phyloP scores from a whole-genome alignment of 2,888 invertebrate genomes.

The Prosopocoilus inquinatus region DNA sequence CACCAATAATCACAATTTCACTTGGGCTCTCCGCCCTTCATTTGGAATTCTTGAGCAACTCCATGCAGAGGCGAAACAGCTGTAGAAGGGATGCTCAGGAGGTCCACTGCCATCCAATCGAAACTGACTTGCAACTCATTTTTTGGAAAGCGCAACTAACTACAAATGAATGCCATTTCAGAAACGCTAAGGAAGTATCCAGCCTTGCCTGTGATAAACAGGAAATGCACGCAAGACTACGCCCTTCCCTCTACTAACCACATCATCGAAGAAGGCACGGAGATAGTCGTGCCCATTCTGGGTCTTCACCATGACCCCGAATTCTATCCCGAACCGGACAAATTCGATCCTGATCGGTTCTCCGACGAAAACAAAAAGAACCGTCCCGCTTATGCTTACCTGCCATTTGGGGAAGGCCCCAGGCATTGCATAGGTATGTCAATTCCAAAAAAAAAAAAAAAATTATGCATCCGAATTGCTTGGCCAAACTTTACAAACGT shows the following conservation, averaged over 20 bases:
- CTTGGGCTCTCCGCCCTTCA: no score
- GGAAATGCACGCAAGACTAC: slow-evolving; percentile 55
- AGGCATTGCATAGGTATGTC: slow-evolving; percentile 56
- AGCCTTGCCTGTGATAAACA: slow-evolving; percentile 54
- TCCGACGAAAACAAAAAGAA: slow-evolving; percentile 50
- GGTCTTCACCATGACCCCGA: slow-evolving; percentile 59
- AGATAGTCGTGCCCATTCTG: slow-evolving; percentile 56
- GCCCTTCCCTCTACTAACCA: slow-evolving; percentile 52
- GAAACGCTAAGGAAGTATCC: slow-evolving; percentile 62
- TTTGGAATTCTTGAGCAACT: no score
- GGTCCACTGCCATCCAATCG: no score
- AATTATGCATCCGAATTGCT: neutral
- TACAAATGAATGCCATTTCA: slow-evolving; percentile 29
- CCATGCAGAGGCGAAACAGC: no score
- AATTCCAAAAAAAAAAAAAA: no score
- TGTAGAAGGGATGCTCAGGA: no score
- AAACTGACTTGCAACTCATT: no score
- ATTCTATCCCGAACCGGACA: slow-evolving; percentile 57
- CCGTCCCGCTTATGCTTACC: slow-evolving; percentile 52
- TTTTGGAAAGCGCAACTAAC: neutral
- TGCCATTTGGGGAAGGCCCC: slow-evolving; percentile 60
- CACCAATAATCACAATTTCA: neutral
- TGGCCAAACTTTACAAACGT: neutral
- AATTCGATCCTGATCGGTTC: slow-evolving; percentile 60
- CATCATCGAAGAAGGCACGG: slow-evolving; percentile 53